Evolutionary conservation across 2,113 vertebrate genomes (phyloP).

Genomic region (Callocephalon fimbriatum): DNA sequence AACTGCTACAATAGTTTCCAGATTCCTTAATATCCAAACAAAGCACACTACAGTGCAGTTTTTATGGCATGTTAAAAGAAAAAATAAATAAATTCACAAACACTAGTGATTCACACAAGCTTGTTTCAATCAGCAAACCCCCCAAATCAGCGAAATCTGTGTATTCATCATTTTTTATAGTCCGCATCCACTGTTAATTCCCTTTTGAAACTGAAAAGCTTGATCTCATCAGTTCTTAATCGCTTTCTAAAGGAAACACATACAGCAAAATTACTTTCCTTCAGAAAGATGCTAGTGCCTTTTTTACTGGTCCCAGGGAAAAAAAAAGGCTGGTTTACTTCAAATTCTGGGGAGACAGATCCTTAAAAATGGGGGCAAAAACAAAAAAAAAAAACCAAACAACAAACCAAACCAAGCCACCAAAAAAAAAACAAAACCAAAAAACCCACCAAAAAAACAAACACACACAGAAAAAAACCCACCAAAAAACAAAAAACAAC

Average conservation of each 20-base stretch:
- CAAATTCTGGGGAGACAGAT: not conserved
- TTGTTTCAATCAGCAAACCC: not conserved
- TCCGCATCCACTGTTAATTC: not conserved
- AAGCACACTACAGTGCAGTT: not conserved
- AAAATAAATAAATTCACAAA: not conserved
- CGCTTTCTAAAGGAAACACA: not conserved
- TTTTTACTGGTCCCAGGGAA: not conserved
- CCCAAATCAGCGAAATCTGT: not conserved
- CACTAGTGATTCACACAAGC: not conserved
- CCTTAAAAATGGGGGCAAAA: not conserved
- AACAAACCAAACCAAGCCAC: not conserved
- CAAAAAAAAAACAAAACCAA: not conserved
- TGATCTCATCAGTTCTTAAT: not conserved
- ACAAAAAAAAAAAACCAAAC: not conserved
- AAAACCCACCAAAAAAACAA: not conserved
- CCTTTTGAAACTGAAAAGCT: constrained; percentile 1
- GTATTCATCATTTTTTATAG: not conserved
- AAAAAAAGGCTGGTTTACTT: not conserved
- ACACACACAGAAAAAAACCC: too few species aligned
- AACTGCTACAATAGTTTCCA: not conserved
- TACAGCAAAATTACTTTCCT: not conserved
- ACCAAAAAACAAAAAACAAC: not conserved
- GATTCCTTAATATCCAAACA: not conserved
- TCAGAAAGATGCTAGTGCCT: not conserved
- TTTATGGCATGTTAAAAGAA: not conserved